Base-by-base conservation (phyloP, 1,140 invertebrate genomes). In the Ladona fulva region DNA sequence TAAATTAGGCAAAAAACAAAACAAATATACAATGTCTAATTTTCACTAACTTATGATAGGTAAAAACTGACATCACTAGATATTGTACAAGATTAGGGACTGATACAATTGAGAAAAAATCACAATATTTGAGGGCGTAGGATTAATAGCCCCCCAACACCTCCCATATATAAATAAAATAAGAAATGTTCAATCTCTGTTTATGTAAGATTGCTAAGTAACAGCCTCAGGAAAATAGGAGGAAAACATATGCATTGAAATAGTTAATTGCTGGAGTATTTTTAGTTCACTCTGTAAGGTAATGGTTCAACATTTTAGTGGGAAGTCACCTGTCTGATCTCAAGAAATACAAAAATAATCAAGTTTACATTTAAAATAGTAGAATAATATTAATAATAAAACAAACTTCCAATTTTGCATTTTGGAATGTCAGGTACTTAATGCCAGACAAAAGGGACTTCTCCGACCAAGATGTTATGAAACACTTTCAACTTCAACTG, bases 311-410 rank as follows among this genome's bases (percentile, higher is more conserved):
- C 52, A 66, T 66, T 66, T 6, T 66, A 12, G 52, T 66, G n/a
- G 52, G 12, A 6, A 66, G 52, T 66, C 12, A 12, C 52, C 52
- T 66, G 16, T 66, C 52, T 66, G 52, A 66, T 22, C 52, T 66
- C 14, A 66, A 66, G 52, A 66, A 22, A 66, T 66, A 66, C 52
- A 66, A 66, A 66, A 66, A 66, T 66, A 66, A 16, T 66, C n/a
- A 37, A 37, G 52, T 19, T 66, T 66, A 66, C 52, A 66, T 66
- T 66, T 19, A 66, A 66, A 66, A 66, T 66, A 66, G 52, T 37
- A 66, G 52, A 66, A 66, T 66, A 66, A 66, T 66, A 66, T 66
- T 66, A 66, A 66, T 66, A 66, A 66, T 66, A 66, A 66, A 66
- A 66, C 52, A 66, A 66, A 66, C 14, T 66, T 66, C 52, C 52